Evolutionary conservation across 2,888 invertebrate genomes (phyloP).

Genomic region (Napeogenes inachia): DNA sequence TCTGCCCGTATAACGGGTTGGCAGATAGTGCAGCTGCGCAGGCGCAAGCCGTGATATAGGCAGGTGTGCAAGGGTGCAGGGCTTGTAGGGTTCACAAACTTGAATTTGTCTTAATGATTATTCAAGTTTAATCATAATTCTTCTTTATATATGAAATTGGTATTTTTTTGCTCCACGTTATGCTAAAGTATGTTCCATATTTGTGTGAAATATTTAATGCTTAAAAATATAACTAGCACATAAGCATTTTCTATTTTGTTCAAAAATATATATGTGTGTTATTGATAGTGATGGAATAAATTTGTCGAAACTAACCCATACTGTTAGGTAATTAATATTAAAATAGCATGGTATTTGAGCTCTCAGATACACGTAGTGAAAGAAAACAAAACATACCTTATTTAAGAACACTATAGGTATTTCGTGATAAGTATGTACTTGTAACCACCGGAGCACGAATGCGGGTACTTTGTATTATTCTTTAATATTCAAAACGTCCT

Average conservation of each 20-base stretch:
- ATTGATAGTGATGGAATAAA: no score
- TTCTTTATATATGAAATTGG: no score
- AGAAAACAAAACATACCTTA: slow-evolving; percentile 22
- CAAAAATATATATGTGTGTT: no score
- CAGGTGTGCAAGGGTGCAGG: slow-evolving; percentile 16
- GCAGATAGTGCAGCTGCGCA: slow-evolving; percentile 8
- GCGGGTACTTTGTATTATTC: slow-evolving; percentile 35
- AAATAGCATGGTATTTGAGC: neutral
- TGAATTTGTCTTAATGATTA: neutral
- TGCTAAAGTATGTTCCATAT: no score
- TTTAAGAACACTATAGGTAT: slow-evolving; percentile 23
- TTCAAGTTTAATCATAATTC: no score
- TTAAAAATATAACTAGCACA: no score
- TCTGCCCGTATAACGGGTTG: slow-evolving; percentile 27
- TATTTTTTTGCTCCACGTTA: no score
- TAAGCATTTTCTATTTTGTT: no score
- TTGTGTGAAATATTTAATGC: no score
- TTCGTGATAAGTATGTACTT: slow-evolving; percentile 23
- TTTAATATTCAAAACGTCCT: slow-evolving; percentile 25
- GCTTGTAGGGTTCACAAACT: slow-evolving; percentile 14
- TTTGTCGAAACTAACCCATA: neutral
- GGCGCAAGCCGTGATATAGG: slow-evolving; percentile 24
- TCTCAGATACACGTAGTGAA: slow-evolving; percentile 17
- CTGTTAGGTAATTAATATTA: neutral
- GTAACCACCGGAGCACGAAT: slow-evolving; percentile 26